Conservation (phyloP, 2,888 invertebrate genomes). For the Xestoiulus laeticollis region DNA sequence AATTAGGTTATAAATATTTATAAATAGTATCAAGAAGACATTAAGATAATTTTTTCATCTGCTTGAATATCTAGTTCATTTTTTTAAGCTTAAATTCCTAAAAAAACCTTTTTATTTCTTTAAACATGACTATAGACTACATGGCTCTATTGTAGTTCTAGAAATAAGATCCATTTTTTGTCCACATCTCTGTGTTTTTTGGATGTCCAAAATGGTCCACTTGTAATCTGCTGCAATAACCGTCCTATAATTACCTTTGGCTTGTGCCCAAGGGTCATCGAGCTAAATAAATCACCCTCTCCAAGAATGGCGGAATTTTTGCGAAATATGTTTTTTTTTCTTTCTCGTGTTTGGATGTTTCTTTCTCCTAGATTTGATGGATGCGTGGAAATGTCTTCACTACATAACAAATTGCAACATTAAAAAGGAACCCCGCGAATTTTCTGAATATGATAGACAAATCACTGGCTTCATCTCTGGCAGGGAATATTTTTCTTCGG, state of each 20-base stretch:
- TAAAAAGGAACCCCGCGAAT: slow-evolving; percentile 28
- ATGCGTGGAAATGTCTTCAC: slow-evolving; percentile 4
- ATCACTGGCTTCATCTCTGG: slow-evolving; percentile 27
- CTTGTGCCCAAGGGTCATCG: neutral
- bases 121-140: no score
- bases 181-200: no score
- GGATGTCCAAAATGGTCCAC: neutral
- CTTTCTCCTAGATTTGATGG: slow-evolving; percentile 6
- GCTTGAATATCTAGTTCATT: no score
- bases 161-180: no score
- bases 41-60: no score
- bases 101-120: no score
- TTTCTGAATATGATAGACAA: slow-evolving; percentile 33
- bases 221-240: neutral
- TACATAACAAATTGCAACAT: neutral
- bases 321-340: neutral
- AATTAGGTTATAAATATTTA: no score
- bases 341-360: slow-evolving; percentile 3
- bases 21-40: no score
- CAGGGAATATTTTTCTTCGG: neutral
- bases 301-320: neutral
- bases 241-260: neutral
- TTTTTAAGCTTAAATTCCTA: no score
- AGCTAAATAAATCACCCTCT: neutral
- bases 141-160: no score